A percentile compares a stretch with the other conserved stretches of the same genome.
Evolutionary conservation across 92 coral and sea anemone genomes (phyloP).

Genomic region (Ricordea florida): DNA sequence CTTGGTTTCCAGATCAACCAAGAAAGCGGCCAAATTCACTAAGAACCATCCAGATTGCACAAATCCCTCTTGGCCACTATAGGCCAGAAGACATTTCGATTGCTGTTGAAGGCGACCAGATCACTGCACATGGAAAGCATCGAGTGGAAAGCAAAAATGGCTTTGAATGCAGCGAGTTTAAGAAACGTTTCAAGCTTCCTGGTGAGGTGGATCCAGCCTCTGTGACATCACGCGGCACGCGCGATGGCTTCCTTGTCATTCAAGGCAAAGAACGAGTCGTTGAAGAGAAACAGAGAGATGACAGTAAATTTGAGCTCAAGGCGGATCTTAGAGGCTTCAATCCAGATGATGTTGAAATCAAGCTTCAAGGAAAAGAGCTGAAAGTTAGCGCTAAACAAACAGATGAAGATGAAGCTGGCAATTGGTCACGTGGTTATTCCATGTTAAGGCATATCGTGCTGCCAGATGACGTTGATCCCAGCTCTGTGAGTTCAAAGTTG

Average conservation of each 20-base stretch:
- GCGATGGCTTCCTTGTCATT: conserved; percentile 30
- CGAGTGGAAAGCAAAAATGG: conserved; percentile 47
- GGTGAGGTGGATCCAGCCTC: conserved; percentile 47
- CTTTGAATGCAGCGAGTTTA: conserved; percentile 51
- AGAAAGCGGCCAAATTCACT: background rate
- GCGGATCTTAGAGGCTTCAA: conserved; percentile 40
- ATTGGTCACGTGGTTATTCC: conserved; percentile 37
- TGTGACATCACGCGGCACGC: conserved; percentile 39
- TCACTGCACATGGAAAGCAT: conserved; percentile 52
- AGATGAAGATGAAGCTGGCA: conserved; percentile 16
- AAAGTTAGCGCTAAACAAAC: conserved; percentile 42
- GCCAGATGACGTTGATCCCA: conserved; percentile 49
- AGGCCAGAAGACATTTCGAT: conserved; percentile 60
- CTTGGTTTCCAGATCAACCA: background rate
- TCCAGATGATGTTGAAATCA: conserved; percentile 46
- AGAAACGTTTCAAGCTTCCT: conserved; percentile 38
- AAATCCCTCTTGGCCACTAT: conserved; percentile 40
- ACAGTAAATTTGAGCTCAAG: conserved; percentile 24
- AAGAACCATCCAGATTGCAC: conserved; percentile 30
- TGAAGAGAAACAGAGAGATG: conserved; percentile 19
- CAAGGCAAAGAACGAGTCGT: conserved; percentile 11
- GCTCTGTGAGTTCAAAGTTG: conserved; percentile 43
- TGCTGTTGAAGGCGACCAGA: conserved; percentile 47
- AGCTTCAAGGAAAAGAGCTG: conserved; percentile 42
- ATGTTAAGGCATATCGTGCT: conserved; percentile 27